Base-by-base conservation (phyloP, 1,140 invertebrate genomes). In the Oscheius sp. region DNA sequence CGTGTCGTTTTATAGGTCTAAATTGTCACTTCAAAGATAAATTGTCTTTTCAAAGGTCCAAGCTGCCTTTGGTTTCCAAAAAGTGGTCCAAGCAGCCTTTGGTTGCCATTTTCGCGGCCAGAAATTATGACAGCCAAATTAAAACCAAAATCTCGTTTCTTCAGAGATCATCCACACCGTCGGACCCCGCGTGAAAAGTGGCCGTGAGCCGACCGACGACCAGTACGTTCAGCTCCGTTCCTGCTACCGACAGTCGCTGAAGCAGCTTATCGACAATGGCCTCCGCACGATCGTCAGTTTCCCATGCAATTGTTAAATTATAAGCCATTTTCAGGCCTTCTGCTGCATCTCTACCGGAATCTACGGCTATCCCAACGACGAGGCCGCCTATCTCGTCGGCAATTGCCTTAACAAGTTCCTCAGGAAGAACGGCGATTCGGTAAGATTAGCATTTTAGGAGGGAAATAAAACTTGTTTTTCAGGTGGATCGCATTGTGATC, bases 261-360 rank as follows among this genome's bases (percentile, higher is more conserved):
- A 73, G 15, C 34, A 55, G 3, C 45, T 49, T 3, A 35, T 66
- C n/a, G 49, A 73, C 20, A 55, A 73, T 13, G 52, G 34, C 18
- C 35, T 65, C 18, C 52, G 49, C n/a, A 65, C 31, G 15, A 32
- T 73, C 1, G 64, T 67, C 2, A 36, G 46, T 59, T 10, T 13
- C 32, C 32, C 18, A 15, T 1, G 26, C 28, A 18, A 66, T 49
- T 26, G 52, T 31, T 10, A 66, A n/a, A n/a, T n/a, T n/a, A n/a
- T n/a, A n/a, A n/a, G n/a, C n/a, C n/a, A n/a, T n/a, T n/a, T n/a
- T n/a, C 31, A 74, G 72, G 72, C 72, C 2, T 74, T 74, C 66
- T 68, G 64, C 28, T 74, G 72, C 38, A 74, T 74, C 31, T 62
- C 64, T 29, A 74, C 72, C 18, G 72, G 72, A 52, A 69, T 74